A percentile compares a stretch with the other conserved stretches of the same genome.
Evolutionary conservation across 2,113 vertebrate species (phyloP).

Genomic region (Neolamprologus falcicula): DNA sequence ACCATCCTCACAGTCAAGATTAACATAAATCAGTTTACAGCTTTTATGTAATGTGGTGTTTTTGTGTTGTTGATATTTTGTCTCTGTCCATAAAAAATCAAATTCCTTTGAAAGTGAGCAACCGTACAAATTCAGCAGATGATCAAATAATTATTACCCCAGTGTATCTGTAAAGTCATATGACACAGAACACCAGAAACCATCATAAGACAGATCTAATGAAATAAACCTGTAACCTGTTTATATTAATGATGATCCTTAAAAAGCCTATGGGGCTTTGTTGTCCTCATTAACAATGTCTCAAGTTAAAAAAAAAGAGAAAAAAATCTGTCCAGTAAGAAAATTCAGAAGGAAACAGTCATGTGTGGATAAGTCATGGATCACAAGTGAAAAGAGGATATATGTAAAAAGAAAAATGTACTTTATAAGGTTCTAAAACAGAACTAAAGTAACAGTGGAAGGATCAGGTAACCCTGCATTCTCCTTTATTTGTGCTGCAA

Average conservation of each 20-base stretch:
- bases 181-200: background rate
- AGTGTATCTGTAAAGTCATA: background rate
- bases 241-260: fast-evolving
- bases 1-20: background rate
- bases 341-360: background rate
- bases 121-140: background rate
- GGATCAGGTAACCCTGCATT: background rate
- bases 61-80: background rate
- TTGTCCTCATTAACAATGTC: background rate
- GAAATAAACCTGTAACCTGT: background rate
- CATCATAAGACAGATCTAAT: background rate
- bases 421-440: background rate
- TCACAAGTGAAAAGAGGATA: background rate
- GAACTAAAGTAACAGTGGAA: background rate
- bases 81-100: background rate
- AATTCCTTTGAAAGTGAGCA: background rate
- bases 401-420: background rate
- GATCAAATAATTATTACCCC: background rate
- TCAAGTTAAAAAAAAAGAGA: background rate
- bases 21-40: background rate
- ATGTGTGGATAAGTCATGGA: background rate
- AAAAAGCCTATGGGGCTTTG: background rate
- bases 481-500: background rate
- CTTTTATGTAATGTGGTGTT: background rate
- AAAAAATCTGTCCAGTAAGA: background rate